A percentile compares a stretch with the other conserved stretches of the same genome.
Evolutionary conservation across 1,140 invertebrate genomes (phyloP).

Genomic region (Pachyrhynchus sulphureomaculatus): DNA sequence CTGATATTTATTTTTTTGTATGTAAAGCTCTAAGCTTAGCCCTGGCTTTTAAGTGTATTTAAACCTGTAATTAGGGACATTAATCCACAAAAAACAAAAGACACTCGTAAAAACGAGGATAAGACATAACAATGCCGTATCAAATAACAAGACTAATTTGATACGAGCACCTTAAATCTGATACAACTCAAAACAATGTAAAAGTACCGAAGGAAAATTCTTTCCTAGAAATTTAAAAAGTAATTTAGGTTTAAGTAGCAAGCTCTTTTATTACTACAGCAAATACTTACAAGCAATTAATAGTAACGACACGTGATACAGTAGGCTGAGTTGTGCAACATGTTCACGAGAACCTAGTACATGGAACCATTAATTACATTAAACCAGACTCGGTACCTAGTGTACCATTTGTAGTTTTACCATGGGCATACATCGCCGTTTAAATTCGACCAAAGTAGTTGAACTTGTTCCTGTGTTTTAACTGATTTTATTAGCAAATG

Average conservation of each 20-base stretch:
- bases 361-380: constrained; percentile 19
- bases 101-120: not conserved
- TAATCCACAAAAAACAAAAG: not conserved
- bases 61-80: no score
- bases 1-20: no score
- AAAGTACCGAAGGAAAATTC: not conserved
- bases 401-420: constrained; percentile 14
- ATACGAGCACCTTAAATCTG: constrained; percentile 6
- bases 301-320: constrained; percentile 22
- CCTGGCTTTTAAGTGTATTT: no score
- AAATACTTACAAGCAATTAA: constrained; percentile 18
- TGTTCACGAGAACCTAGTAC: constrained; percentile 10
- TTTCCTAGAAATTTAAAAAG: constrained; percentile 9
- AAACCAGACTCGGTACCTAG: constrained; percentile 16
- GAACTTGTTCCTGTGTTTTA: not conserved
- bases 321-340: constrained; percentile 9
- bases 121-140: not conserved
- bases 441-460: constrained; percentile 12
- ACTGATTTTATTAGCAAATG: not conserved
- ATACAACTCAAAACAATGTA: constrained; percentile 7
- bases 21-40: no score
- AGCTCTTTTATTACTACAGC: constrained; percentile 15
- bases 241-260: not conserved
- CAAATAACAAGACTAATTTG: constrained; percentile 8
- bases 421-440: constrained; percentile 1